Conservation (phyloP, 2,113 vertebrate species). For the Odontesthes bonariensis region DNA sequence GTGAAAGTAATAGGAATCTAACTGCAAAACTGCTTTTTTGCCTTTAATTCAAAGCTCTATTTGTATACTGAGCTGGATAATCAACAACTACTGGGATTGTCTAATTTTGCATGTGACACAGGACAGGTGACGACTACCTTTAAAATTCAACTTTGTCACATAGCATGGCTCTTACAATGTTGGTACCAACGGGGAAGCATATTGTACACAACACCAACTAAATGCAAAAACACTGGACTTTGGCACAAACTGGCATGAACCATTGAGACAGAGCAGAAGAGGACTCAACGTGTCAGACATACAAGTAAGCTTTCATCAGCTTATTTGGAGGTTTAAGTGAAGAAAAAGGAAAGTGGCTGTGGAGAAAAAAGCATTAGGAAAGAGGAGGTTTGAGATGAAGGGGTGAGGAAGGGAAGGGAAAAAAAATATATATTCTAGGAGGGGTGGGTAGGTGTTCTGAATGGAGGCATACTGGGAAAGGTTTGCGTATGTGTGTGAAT, state of each 20-base stretch:
- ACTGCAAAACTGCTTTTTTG: slow-evolving; percentile 39
- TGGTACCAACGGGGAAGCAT: slow-evolving; percentile 36
- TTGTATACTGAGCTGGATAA: slow-evolving; percentile 42
- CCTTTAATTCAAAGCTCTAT: slow-evolving; percentile 37
- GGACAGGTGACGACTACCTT: slow-evolving; percentile 20
- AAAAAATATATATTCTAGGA: slow-evolving; percentile 1
- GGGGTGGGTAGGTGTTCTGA: background rate
- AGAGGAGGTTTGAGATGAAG: slow-evolving; percentile 8
- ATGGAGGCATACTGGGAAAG: slow-evolving; percentile 32
- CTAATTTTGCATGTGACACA: slow-evolving; percentile 33
- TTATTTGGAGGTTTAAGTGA: background rate
- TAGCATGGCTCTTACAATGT: slow-evolving; percentile 33
- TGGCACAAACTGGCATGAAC: background rate
- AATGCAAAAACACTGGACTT: background rate
- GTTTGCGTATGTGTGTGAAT: slow-evolving; percentile 17
- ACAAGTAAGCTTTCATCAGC: background rate
- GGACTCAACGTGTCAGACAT: background rate
- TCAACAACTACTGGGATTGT: slow-evolving; percentile 21
- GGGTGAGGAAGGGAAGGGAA: background rate
- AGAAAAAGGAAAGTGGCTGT: background rate
- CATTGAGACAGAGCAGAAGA: background rate
- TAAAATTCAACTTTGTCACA: slow-evolving; percentile 44
- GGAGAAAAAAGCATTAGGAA: slow-evolving; percentile 4
- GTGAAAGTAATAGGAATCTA: slow-evolving; percentile 17
- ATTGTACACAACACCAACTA: slow-evolving; percentile 33